These are phyloP conservation scores for Chesias legatella DNA, from an alignment of 2,888 invertebrate species.

Conservation along the genomic window DNA sequence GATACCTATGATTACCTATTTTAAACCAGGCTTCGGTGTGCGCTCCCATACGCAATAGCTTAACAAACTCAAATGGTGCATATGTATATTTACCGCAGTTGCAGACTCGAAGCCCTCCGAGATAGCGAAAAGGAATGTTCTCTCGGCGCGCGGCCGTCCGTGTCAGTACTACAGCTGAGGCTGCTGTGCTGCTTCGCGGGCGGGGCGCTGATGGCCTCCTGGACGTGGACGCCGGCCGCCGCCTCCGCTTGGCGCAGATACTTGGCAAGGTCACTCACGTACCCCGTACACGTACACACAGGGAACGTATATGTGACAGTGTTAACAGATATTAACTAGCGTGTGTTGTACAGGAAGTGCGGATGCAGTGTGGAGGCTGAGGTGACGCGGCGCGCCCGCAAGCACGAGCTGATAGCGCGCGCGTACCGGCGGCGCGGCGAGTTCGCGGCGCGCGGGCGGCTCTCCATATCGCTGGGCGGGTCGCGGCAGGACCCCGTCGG, in stretches of 20 bases:
- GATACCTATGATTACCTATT: no score
- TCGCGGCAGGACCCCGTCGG: conserved; percentile 95
- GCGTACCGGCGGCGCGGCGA: conserved; percentile 93
- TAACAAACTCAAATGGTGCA: no score
- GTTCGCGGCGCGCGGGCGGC: conserved; percentile 89
- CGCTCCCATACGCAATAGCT: no score
- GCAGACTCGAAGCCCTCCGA: conserved; percentile 55
- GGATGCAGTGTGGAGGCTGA: conserved; percentile 85
- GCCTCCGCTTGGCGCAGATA: conserved; percentile 92
- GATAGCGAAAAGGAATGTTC: conserved; percentile 75
- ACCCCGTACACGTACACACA: not conserved
- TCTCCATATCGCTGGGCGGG: conserved; percentile 93
- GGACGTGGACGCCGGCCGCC: conserved; percentile 95
- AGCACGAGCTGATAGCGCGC: conserved; percentile 95
- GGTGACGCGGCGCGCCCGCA: conserved; percentile 82
- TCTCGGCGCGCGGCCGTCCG: conserved; percentile 86
- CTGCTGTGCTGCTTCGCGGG: conserved; percentile 90
- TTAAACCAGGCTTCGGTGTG: no score
- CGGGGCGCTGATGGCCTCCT: conserved; percentile 94
- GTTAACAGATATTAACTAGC: no score
- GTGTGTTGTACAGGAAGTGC: conserved; percentile 80
- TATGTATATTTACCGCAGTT: conserved; percentile 35
- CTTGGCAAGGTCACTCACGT: conserved; percentile 83
- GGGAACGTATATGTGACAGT: no score
- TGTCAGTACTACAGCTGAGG: conserved; percentile 90